Evolutionary conservation across 2,113 vertebrate genomes (phyloP), one percentile per base, ranked within the genome.

Genomic region (Phrynosoma blainvillii): DNA sequence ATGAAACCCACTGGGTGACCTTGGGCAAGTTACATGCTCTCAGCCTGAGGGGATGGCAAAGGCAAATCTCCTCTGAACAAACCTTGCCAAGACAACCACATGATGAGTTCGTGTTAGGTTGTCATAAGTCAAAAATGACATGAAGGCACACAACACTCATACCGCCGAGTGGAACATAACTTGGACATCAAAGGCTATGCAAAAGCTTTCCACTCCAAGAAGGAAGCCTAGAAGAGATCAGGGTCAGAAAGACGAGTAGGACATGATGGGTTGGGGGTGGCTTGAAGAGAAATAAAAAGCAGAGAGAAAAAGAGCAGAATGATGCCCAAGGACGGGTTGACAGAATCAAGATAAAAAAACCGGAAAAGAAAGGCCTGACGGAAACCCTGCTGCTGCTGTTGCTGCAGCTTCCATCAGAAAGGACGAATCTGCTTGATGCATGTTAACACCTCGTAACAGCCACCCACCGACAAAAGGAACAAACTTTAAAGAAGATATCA

Each of bases 401-500:
- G n/a, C 10, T 20, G 65, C 11, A 56, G 42, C 85, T 87, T 70
- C 82, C 82, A 62, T 66, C 56, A 79, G 82, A 32, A 54, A 30
- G 5, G 56, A 25, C 32, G 71, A 73, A 56, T 85, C 88, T 88
- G 84, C 47, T 87, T 3, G 76, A 21, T 75, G 81, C 86, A 68
- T 77, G 70, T 86, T 82, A 84, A 83, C 89, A 89, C 89, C 89
- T 89, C 89, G 23, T 89, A 89, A 89, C 52, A 86, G 89, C 89
- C 89, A 89, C 79, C 89, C 84, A 86, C 84, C 66, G 27, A 83
- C 84, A 83, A 89, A 89, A 85, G 79, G 73, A 87, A 62, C 42
- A 83, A 79, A 78, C 74, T 87, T 89, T 86, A 79, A 89, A 89
- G 89, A 79, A 73, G 84, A 86, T 83, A 89, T 89, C 79, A 89